Conservation (phyloP, 2,113 vertebrate species). For the Vanacampus margaritifer region DNA sequence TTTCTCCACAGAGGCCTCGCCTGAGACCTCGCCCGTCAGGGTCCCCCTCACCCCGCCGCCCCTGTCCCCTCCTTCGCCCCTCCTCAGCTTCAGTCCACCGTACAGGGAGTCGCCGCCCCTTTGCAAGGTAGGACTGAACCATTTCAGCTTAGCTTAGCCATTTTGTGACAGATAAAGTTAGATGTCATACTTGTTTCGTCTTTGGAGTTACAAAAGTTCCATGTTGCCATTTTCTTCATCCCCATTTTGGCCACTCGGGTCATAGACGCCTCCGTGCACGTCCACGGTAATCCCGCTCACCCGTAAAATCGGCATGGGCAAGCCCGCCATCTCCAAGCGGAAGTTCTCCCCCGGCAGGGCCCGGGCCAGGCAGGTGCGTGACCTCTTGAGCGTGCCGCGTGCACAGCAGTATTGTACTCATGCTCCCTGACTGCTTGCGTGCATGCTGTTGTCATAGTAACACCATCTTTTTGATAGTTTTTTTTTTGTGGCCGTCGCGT, state of each 20-base stretch:
- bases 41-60: conserved; percentile 43
- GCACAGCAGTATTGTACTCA: background rate
- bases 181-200: background rate
- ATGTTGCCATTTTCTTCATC: no score
- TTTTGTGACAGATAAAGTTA: no score
- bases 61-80: conserved; percentile 46
- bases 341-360: conserved; percentile 95
- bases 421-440: conserved; percentile 1
- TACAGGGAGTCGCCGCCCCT: conserved; percentile 37
- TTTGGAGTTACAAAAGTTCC: no score
- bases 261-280: conserved; percentile 23
- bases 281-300: conserved; percentile 81
- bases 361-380: conserved; percentile 85
- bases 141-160: conserved; percentile 22
- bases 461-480: background rate
- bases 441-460: conserved; percentile 32
- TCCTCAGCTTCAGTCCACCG: conserved; percentile 4
- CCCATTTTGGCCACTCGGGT: background rate
- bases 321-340: conserved; percentile 95
- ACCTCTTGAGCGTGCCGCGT: conserved; percentile 1
- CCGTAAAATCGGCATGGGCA: conserved; percentile 98
- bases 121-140: conserved; percentile 34
- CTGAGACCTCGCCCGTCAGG: conserved; percentile 66
- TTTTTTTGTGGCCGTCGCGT: conserved; percentile 70
- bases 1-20: conserved; percentile 76